Conservation (phyloP, 2,113 vertebrate genomes). For the Benitochromis conjunctus region DNA sequence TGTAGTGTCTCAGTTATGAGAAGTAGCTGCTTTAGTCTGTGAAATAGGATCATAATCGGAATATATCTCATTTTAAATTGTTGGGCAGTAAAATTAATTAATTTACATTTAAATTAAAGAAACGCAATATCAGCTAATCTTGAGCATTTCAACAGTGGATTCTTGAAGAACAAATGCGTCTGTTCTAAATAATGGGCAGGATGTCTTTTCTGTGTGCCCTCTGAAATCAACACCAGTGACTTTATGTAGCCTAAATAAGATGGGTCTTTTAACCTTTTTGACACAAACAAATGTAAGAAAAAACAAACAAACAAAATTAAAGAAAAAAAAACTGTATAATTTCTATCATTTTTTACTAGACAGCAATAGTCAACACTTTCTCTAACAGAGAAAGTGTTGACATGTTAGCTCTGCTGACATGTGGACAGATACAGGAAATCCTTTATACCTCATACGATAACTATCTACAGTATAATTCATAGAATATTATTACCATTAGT, state of each 20-base stretch:
- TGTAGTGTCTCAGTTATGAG: not conserved
- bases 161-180: not conserved
- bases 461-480: not conserved
- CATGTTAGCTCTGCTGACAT: not conserved
- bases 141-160: not conserved
- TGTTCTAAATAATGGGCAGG: not conserved
- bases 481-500: not conserved
- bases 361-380: not conserved
- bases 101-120: not conserved
- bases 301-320: too few species aligned
- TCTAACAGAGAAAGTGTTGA: too few species aligned
- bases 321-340: not conserved
- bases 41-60: not conserved
- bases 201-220: not conserved
- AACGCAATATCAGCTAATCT: not conserved
- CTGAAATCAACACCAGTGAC: not conserved
- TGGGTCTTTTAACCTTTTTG: not conserved
- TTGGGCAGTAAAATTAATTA: not conserved
- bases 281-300: not conserved
- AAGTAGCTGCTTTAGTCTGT: not conserved
- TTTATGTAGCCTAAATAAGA: not conserved
- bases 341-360: not conserved
- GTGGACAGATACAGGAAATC: not conserved
- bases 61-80: not conserved
- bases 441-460: not conserved